phyloP scores from a whole-genome alignment of 2,888 invertebrate genomes.

The Drosophila quinaria region DNA sequence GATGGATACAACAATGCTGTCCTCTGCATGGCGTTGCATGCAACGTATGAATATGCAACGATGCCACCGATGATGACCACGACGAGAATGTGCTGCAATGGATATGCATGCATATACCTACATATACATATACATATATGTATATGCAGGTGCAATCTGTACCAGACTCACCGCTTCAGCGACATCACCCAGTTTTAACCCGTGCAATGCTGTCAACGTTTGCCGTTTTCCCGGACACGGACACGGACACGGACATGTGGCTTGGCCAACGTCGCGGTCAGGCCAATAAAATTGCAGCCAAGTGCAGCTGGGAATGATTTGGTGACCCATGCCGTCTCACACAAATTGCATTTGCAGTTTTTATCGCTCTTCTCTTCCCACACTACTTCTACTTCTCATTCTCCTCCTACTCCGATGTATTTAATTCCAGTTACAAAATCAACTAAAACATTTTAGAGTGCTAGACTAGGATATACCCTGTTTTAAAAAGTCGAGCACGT shows the following conservation, averaged over 20 bases:
- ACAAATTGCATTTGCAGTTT: conserved; percentile 74
- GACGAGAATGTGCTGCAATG: conserved; percentile 46
- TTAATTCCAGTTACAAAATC: conserved; percentile 46
- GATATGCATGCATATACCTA: conserved; percentile 44
- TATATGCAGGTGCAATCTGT: conserved; percentile 72
- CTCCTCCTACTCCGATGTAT: conserved; percentile 38
- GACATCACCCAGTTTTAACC: conserved; percentile 21
- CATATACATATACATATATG: too few species aligned
- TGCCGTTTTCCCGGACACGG: conserved; percentile 15
- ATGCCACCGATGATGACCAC: conserved; percentile 66
- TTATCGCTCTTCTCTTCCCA: conserved; percentile 37
- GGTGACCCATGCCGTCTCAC: conserved; percentile 40
- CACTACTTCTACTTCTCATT: background rate
- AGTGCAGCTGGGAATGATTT: conserved; percentile 69
- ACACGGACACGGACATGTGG: conserved; percentile 35
- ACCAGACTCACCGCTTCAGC: conserved; percentile 48
- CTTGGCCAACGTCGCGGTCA: conserved; percentile 37
- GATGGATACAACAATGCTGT: conserved; percentile 56
- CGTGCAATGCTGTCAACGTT: conserved; percentile 55
- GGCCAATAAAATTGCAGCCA: conserved; percentile 71
- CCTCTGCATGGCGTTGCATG: conserved; percentile 18
- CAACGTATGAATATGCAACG: conserved; percentile 73
- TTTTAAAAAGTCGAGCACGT: background rate
- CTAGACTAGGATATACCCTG: conserved; percentile 16
- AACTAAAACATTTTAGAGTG: background rate